These are phyloP conservation scores for Lochmaea crataegi DNA, from an alignment of 2,888 invertebrate species.

Conservation along the genomic window DNA sequence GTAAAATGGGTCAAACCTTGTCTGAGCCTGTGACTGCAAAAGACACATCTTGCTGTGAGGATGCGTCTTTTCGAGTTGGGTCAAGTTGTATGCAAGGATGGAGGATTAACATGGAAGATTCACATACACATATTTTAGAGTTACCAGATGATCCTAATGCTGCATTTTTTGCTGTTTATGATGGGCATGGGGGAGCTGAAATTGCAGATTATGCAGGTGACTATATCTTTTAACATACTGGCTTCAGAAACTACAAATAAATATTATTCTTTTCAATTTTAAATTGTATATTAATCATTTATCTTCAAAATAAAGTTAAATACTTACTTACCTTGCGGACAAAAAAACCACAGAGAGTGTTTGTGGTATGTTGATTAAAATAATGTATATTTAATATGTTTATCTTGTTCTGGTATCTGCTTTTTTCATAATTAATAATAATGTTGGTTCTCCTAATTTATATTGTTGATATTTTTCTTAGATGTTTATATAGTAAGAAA, in stretches of 20 bases:
- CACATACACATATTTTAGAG: conserved; percentile 95
- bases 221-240: conserved; percentile 69
- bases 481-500: no score
- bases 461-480: neutral
- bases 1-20: conserved; percentile 93
- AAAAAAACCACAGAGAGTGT: neutral
- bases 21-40: conserved; percentile 96
- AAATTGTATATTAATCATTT: neutral
- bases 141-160: conserved; percentile 92
- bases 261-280: no score
- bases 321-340: no score
- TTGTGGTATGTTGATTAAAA: neutral
- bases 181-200: conserved; percentile 87
- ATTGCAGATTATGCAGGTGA: conserved; percentile 92
- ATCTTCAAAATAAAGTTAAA: neutral
- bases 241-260: neutral
- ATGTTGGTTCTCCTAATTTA: neutral
- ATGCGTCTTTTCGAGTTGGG: conserved; percentile 81
- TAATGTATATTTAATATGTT: neutral
- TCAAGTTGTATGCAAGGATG: conserved; percentile 99
- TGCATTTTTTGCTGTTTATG: conserved; percentile 96
- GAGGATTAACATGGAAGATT: conserved; percentile 99
- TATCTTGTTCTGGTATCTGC: neutral
- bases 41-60: conserved; percentile 84
- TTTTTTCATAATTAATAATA: neutral